Evolutionary conservation across 2,113 vertebrate genomes (phyloP).

Genomic region (Sorex araneus): DNA sequence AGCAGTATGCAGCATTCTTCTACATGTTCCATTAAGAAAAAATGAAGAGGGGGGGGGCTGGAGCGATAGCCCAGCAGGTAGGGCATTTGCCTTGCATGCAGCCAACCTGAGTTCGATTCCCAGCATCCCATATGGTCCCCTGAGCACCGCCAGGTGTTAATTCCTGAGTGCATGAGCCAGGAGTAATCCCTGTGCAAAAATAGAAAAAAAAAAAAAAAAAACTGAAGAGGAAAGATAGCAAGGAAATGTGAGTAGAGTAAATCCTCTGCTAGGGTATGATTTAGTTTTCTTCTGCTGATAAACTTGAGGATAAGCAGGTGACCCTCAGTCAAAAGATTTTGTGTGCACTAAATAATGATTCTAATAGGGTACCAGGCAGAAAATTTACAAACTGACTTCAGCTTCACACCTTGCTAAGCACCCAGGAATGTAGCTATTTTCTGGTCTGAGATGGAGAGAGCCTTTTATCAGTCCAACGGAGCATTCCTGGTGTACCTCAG

Average conservation of each 20-base stretch:
- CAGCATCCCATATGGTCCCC: too few relatives aligned
- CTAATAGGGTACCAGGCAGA: neutral
- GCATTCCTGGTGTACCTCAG: neutral
- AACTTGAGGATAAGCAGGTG: neutral
- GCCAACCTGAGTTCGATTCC: too few relatives aligned
- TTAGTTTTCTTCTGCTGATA: neutral
- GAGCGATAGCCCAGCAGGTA: too few relatives aligned
- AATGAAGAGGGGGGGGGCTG: accelerated
- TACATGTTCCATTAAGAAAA: neutral
- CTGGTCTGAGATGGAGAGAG: neutral
- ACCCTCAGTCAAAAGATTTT: neutral
- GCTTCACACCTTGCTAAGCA: neutral
- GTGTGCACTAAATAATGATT: neutral
- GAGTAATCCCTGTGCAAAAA: too few relatives aligned
- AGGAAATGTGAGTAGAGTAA: neutral
- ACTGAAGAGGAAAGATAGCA: neutral
- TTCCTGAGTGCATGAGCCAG: too few relatives aligned
- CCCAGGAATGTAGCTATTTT: neutral
- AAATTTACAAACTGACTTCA: neutral
- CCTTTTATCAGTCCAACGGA: neutral
- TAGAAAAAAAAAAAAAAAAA: too few relatives aligned
- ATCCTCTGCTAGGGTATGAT: neutral
- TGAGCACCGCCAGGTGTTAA: too few relatives aligned
- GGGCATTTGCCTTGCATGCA: too few relatives aligned
- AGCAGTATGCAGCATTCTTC: neutral